Conservation (phyloP, 2,888 invertebrate genomes). For the Tetropium fuscum region DNA sequence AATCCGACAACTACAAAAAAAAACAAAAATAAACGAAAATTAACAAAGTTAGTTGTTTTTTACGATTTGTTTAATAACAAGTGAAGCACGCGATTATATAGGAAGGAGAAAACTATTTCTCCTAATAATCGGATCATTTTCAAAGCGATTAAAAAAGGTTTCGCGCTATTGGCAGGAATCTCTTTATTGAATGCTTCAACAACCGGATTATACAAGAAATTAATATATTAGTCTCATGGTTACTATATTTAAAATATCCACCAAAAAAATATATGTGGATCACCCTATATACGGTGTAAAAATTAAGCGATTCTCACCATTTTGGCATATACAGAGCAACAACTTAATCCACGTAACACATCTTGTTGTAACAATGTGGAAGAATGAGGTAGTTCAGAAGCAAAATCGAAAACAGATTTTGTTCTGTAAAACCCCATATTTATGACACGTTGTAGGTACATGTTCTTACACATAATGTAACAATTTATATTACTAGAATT, state of each 20-base stretch:
- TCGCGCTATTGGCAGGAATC: too few relatives aligned
- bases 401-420: neutral
- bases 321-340: slow-evolving; percentile 42
- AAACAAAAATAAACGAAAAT: too few relatives aligned
- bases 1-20: too few relatives aligned
- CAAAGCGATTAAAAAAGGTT: too few relatives aligned
- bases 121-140: too few relatives aligned
- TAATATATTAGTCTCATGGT: neutral
- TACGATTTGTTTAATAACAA: too few relatives aligned
- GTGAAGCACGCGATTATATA: too few relatives aligned
- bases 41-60: too few relatives aligned
- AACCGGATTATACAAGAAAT: neutral
- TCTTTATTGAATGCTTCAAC: too few relatives aligned
- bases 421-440: neutral
- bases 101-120: too few relatives aligned
- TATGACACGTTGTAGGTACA: too few relatives aligned
- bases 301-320: slow-evolving; percentile 28
- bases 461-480: slow-evolving; percentile 22
- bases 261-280: slow-evolving; percentile 7
- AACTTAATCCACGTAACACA: slow-evolving; percentile 29
- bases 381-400: slow-evolving; percentile 20
- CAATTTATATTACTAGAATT: slow-evolving; percentile 31
- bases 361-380: slow-evolving; percentile 24
- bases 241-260: neutral
- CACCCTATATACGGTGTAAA: slow-evolving; percentile 29